phyloP scores from a whole-genome alignment of 2,797 vertebrate genomes.

The Orientallactaga sibirica region DNA sequence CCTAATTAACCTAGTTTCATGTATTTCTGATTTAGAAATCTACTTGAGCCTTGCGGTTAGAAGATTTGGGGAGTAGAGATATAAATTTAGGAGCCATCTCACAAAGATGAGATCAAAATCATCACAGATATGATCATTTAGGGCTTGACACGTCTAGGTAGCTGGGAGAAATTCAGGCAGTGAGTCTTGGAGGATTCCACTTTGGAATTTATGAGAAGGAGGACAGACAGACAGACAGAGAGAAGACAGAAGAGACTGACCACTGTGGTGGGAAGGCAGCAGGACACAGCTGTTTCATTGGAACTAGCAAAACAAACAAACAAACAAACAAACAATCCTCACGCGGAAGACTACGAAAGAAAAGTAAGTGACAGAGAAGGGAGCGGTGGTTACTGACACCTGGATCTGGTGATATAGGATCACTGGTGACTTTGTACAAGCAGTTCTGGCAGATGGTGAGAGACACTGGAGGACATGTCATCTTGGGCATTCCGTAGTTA shows the following conservation, averaged over 20 bases:
- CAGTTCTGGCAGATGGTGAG: neutral
- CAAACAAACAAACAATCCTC: neutral
- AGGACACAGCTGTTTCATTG: neutral
- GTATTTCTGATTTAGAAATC: constrained; percentile 54
- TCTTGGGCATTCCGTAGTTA: neutral
- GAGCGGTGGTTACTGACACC: neutral
- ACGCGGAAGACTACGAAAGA: neutral
- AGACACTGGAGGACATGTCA: neutral
- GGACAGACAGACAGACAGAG: too few species aligned
- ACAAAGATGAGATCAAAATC: neutral
- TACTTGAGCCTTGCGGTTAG: neutral
- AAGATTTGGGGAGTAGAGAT: neutral
- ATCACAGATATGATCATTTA: neutral
- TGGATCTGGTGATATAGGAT: neutral
- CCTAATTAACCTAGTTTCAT: neutral
- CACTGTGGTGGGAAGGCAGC: neutral
- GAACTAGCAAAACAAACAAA: neutral
- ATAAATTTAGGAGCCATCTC: neutral
- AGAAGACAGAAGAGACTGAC: neutral
- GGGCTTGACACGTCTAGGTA: neutral
- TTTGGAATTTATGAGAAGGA: neutral
- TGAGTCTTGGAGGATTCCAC: neutral
- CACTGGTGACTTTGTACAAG: neutral
- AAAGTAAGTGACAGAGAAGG: neutral
- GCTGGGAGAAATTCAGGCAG: neutral